A percentile compares a stretch with the other conserved stretches of the same genome.
Conservation (phyloP, 2,888 invertebrate genomes). For the Drosophila anomalipes region DNA sequence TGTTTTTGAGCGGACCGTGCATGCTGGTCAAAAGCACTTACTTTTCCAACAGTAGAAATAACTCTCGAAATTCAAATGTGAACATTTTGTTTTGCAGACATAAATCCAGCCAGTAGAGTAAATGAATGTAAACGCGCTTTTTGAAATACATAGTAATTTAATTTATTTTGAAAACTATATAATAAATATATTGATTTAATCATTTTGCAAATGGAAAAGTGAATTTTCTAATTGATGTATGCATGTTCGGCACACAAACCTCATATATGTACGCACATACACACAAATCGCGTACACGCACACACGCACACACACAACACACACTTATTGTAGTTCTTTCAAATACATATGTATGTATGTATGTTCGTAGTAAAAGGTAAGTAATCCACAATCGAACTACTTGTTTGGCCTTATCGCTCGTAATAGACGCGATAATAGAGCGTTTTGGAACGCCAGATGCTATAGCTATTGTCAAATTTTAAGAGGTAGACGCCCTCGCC, state of each 20-base stretch:
- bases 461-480: conserved; percentile 99
- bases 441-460: conserved; percentile 99
- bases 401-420: conserved; percentile 87
- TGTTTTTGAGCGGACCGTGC: neutral
- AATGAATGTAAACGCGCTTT: neutral
- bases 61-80: neutral
- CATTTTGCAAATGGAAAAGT: conserved; percentile 54
- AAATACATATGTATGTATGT: conserved; percentile 13
- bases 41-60: neutral
- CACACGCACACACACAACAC: neutral
- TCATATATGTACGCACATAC: conserved; percentile 4
- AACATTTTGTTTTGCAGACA: neutral
- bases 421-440: conserved; percentile 99
- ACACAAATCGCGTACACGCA: conserved; percentile 7
- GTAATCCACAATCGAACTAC: conserved; percentile 17
- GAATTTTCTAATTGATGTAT: conserved; percentile 27
- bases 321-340: neutral
- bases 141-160: conserved; percentile 18
- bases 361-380: conserved; percentile 13
- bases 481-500: conserved; percentile 98
- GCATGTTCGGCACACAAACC: conserved; percentile 9
- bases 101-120: neutral
- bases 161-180: conserved; percentile 67
- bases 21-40: neutral
- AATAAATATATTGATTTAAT: conserved; percentile 71